These are phyloP conservation scores for Urechis unicinctus DNA, from an alignment of 2,888 invertebrate genomes.

Conservation along the genomic window DNA sequence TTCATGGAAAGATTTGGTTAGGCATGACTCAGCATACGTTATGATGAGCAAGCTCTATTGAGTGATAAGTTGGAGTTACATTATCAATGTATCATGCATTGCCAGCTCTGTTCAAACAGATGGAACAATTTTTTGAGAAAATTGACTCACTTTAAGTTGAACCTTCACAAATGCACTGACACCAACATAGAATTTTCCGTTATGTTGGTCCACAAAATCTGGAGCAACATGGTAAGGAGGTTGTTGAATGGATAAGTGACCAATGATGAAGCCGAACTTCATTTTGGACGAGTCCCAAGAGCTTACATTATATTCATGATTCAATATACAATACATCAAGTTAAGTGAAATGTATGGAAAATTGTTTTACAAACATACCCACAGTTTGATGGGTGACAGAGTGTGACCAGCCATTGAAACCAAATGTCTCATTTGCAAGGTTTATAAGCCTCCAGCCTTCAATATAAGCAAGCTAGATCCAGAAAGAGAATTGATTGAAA, in stretches of 20 bases:
- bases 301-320: too few species aligned
- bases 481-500: neutral
- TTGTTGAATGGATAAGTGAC: too few species aligned
- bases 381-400: constrained; percentile 49
- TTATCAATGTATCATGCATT: neutral
- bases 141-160: constrained; percentile 38
- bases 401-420: constrained; percentile 53
- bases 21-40: too few species aligned
- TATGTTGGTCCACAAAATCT: constrained; percentile 49
- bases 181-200: constrained; percentile 50
- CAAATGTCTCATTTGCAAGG: constrained; percentile 51
- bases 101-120: neutral
- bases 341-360: neutral
- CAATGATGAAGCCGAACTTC: too few species aligned
- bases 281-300: too few species aligned
- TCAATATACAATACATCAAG: neutral
- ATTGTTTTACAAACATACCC: too few species aligned
- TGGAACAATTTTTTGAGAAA: neutral
- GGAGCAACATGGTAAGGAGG: too few species aligned
- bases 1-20: too few species aligned
- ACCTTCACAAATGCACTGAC: constrained; percentile 51
- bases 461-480: constrained; percentile 45
- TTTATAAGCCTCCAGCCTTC: constrained; percentile 50
- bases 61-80: neutral
- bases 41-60: neutral